These are phyloP conservation scores for Neopelma chrysocephalum DNA, from an alignment of 2,797 vertebrate genomes.

Conservation along the genomic window DNA sequence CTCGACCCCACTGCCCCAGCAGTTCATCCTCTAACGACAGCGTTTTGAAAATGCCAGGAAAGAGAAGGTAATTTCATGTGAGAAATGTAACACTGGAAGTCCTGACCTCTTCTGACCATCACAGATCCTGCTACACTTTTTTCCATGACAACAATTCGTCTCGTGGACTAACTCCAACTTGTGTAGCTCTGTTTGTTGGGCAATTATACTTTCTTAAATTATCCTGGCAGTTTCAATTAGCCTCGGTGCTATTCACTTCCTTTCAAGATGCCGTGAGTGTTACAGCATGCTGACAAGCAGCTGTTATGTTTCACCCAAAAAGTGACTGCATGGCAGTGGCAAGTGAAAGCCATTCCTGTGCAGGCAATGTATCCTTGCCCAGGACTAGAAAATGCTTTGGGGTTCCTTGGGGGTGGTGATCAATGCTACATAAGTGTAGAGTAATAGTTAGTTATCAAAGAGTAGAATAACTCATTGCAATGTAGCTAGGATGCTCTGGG, in stretches of 20 bases:
- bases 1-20: fast-evolving
- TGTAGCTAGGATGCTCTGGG: background rate
- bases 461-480: background rate
- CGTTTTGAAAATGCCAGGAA: fast-evolving
- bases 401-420: background rate
- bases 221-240: slow-evolving; percentile 25
- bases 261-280: background rate
- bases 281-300: background rate
- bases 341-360: background rate
- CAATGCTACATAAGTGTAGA: fast-evolving
- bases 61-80: background rate
- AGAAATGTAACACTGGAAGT: background rate
- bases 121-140: background rate
- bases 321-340: fast-evolving
- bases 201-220: slow-evolving; percentile 2
- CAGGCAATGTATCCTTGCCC: fast-evolving
- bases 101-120: background rate
- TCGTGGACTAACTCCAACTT: background rate
- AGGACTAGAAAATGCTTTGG: background rate
- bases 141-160: background rate
- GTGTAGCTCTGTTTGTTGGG: background rate
- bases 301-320: background rate
- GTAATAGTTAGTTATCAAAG: background rate
- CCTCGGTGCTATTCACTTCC: background rate
- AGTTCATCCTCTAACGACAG: background rate